Evolutionary conservation across 2,888 invertebrate species (phyloP).

Genomic region (Pollenia griseotomentosa): DNA sequence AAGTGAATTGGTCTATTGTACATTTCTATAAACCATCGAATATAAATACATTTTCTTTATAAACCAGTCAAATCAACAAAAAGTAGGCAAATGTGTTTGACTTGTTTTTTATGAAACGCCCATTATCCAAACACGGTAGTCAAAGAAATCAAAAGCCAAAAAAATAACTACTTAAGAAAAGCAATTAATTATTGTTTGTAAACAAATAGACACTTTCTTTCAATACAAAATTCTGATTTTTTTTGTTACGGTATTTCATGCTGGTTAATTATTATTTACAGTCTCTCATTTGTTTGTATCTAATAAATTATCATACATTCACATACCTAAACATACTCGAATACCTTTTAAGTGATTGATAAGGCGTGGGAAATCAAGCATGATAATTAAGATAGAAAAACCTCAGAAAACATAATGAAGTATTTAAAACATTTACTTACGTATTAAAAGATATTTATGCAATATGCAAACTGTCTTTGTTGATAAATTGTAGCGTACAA

Average conservation of each 20-base stretch:
- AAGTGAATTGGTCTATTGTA: too few species aligned
- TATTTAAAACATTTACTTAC: too few species aligned
- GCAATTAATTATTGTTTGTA: background rate
- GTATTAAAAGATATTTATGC: too few species aligned
- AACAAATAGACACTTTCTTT: slow-evolving; percentile 3
- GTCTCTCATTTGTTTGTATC: background rate
- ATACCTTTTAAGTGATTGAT: background rate
- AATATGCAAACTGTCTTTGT: too few species aligned
- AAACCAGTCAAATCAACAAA: background rate
- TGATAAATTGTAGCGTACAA: too few species aligned
- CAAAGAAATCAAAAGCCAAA: background rate
- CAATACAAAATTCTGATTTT: slow-evolving; percentile 2
- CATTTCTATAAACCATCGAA: too few species aligned
- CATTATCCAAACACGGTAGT: background rate
- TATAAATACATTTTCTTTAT: background rate
- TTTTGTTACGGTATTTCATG: background rate
- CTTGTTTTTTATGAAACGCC: background rate
- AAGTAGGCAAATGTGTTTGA: background rate
- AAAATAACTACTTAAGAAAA: background rate
- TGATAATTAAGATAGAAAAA: background rate
- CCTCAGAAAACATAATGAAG: too few species aligned
- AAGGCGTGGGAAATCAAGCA: background rate
- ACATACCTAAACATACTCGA: too few species aligned
- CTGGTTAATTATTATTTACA: slow-evolving; percentile 21
- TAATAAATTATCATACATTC: too few species aligned